Evolutionary conservation across 2,113 vertebrate species (phyloP), one percentile per base, ranked within the genome.

Genomic region (Ifrita kowaldi): DNA sequence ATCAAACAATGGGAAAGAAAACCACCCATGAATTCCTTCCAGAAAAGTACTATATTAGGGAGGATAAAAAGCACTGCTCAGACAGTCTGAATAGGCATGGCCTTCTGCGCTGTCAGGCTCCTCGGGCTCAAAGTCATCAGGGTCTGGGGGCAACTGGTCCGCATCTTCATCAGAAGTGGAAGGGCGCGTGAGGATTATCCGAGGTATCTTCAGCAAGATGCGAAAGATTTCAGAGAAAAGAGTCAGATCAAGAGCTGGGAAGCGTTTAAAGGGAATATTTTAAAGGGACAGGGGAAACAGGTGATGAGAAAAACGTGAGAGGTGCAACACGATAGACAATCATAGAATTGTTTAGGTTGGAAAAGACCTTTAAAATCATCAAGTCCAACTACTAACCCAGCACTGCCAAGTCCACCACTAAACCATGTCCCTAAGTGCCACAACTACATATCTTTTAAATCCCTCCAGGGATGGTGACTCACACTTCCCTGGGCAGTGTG

Each of bases 131-230:
- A 96, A 96, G 76, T 97, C 97, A 33, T 97, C 91, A 1, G 94
- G 95, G 20, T 97, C 98, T 64, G 97, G 98, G 52, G 97, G 97
- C 90, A 98, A 79, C 71, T 98, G 97, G 83, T 98, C 98, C 1
- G 94, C 94, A 28, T 99, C 98, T 79, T 99, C 98, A 86, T 98
- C 98, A 6, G 98, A 99, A 96, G 98, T 99, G 7, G 98, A 99
- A 62, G 99, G 98, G 89, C 97, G 97, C 8, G 98, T 99, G 91
- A 99, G 98, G 96, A 99, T 98, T 95, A 99, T 98, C 84, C 96
- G 94, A 65, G 98, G 98, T 94, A 99, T 98, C 98, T 99, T 97
- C 71, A 90, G 81, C 53, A 92, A 82, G 77, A 94, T 21, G 91
- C 0, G 5, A 94, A 78, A 95, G 67, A 81, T 65, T 82, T 57